Evolutionary conservation across 2,797 vertebrate genomes (phyloP).

Genomic region (Dicrostonyx torquatus): DNA sequence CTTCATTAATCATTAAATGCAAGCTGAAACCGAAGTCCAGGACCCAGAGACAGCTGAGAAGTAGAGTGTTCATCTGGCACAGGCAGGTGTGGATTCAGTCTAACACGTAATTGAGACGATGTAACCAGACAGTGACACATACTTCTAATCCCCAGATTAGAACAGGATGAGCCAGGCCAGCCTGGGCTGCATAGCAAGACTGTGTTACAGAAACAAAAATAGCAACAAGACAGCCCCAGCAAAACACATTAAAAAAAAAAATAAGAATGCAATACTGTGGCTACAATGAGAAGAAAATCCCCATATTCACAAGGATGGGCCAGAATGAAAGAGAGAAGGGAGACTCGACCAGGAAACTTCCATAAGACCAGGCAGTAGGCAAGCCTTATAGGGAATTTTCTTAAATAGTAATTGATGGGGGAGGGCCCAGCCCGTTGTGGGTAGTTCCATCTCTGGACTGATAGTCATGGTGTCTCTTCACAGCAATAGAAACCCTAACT

Average conservation of each 20-base stretch:
- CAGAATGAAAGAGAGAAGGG: background rate
- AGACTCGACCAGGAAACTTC: no score
- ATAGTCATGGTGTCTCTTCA: no score
- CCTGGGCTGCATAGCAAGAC: background rate
- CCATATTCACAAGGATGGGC: background rate
- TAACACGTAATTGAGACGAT: background rate
- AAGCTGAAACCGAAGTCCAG: background rate
- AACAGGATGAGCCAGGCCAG: background rate
- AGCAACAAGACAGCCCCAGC: background rate
- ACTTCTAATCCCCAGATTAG: background rate
- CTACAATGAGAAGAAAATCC: background rate
- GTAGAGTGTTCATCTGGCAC: no score
- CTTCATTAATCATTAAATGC: background rate
- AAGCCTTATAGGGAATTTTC: background rate
- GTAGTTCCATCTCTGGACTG: background rate
- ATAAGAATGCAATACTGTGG: background rate
- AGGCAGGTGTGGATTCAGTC: background rate
- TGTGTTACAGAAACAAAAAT: background rate
- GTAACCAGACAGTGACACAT: background rate
- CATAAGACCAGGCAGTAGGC: background rate
- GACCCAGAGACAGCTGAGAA: background rate
- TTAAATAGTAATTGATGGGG: background rate
- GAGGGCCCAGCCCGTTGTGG: background rate
- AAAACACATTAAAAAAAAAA: background rate
- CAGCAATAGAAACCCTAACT: no score